Base-by-base conservation (phyloP, 1,140 invertebrate genomes). In the Pemphigus obesinymphae region DNA sequence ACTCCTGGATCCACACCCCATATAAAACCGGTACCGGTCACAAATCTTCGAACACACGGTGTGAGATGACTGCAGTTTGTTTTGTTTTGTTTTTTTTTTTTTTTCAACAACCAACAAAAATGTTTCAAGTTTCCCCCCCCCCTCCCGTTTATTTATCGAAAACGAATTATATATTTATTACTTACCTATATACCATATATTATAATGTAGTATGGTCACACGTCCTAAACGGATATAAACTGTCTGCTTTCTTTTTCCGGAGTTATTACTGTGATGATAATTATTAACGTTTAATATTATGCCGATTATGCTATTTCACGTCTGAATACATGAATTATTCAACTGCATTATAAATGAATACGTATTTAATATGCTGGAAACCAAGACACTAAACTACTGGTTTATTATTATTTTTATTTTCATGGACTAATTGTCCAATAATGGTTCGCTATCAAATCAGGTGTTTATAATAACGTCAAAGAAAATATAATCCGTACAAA, bases 211-310 rank as follows among this genome's bases (percentile, higher is more conserved):
- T n/a, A n/a, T 26, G 11, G 15, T 34, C 20, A 20, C 63, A 0
- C 10, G n/a, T 37, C 29, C 34, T 13, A 68, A 68, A 23, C 34
- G 63, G n/a, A 68, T 34, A 43, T n/a, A 26, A 70, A 70, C 43
- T 70, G 66, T 70, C 66, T 23, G 66, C 34, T 70, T 70, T 70
- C 66, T 43, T 70, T 70, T 43, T 37, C 66, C 1, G 10, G 8
- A 43, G 2, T 70, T 43, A 43, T 70, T 43, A n/a, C n/a, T n/a
- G n/a, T n/a, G n/a, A n/a, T 13, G 10, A 45, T 45, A 45, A 45
- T 70, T n/a, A 70, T 45, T 70, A 70, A 70, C 37, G n/a, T 45
- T 70, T n/a, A n/a, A n/a, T n/a, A n/a, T n/a, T 45, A 11, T 45
- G 37, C 37, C 40, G 10, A 70, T 40, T 34, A 70, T 23, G 61